phyloP scores from a whole-genome alignment of 2,113 vertebrate species.

The Plecturocebus donacophilus region DNA sequence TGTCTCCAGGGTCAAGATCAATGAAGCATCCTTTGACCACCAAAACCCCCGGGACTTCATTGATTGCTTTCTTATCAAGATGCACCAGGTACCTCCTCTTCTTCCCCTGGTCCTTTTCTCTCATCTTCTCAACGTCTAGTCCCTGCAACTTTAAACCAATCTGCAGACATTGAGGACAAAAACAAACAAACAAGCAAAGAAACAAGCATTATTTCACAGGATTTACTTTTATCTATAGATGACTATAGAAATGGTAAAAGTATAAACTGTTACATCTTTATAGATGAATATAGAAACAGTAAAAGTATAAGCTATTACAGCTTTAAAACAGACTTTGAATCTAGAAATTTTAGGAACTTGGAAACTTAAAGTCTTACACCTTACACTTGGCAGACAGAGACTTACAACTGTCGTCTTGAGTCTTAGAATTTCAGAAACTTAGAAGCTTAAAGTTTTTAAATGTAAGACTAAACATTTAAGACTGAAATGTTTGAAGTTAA shows the following conservation, averaged over 20 bases:
- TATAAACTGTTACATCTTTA: neutral
- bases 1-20: slow-evolving; percentile 82
- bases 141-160: neutral
- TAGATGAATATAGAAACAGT: neutral
- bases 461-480: neutral
- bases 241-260: neutral
- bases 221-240: neutral
- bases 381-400: neutral
- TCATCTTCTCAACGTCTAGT: neutral
- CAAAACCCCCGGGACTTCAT: slow-evolving; percentile 87
- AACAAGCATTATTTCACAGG: neutral
- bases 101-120: neutral
- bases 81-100: slow-evolving; percentile 82
- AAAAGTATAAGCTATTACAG: neutral
- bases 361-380: neutral
- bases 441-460: neutral
- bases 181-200: neutral
- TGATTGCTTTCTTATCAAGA: slow-evolving; percentile 89
- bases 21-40: slow-evolving; percentile 84
- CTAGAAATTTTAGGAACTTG: neutral
- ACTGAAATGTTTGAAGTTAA: no score
- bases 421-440: neutral
- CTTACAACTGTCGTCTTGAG: neutral
- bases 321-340: neutral
- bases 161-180: neutral